Evolutionary conservation across 37 sponge, comb jelly and placozoan genomes (phyloP).

Genomic region (Geodia barretti): DNA sequence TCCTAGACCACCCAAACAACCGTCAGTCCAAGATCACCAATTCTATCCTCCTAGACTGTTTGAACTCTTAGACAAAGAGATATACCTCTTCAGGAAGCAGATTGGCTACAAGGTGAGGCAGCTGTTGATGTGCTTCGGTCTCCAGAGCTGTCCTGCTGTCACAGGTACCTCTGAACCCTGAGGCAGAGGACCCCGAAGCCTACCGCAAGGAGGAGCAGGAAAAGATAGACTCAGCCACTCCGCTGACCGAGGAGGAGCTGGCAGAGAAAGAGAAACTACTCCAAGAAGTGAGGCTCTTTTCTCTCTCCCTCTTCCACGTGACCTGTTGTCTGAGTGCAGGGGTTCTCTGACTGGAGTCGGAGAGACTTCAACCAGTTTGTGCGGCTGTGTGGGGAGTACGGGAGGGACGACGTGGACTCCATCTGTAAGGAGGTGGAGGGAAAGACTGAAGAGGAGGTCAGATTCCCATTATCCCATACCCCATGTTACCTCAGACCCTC

Average conservation of each 20-base stretch:
- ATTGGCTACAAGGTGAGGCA: constrained; percentile 65
- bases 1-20: constrained; percentile 99
- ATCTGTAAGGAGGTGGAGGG: constrained; percentile 95
- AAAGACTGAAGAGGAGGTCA: constrained; percentile 87
- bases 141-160: constrained; percentile 7
- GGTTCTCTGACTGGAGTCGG: constrained; percentile 93
- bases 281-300: constrained; percentile 50
- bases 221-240: constrained; percentile 88
- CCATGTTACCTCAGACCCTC: neutral
- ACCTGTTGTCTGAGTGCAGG: constrained; percentile 20
- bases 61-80: constrained; percentile 97
- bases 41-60: constrained; percentile 95
- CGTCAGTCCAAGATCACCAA: constrained; percentile 96
- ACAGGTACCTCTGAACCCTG: constrained; percentile 87
- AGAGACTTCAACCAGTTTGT: constrained; percentile 99
- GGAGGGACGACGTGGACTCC: constrained; percentile 88
- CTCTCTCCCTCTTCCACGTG: neutral
- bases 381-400: constrained; percentile 90
- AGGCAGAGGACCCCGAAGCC: constrained; percentile 87
- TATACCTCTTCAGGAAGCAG: constrained; percentile 81
- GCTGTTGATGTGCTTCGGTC: neutral
- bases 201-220: constrained; percentile 88
- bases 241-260: constrained; percentile 88
- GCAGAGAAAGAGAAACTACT: constrained; percentile 84
- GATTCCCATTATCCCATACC: neutral